Base-by-base conservation (phyloP, 2,797 vertebrate genomes). In the Pipistrellus pipistrellus region DNA sequence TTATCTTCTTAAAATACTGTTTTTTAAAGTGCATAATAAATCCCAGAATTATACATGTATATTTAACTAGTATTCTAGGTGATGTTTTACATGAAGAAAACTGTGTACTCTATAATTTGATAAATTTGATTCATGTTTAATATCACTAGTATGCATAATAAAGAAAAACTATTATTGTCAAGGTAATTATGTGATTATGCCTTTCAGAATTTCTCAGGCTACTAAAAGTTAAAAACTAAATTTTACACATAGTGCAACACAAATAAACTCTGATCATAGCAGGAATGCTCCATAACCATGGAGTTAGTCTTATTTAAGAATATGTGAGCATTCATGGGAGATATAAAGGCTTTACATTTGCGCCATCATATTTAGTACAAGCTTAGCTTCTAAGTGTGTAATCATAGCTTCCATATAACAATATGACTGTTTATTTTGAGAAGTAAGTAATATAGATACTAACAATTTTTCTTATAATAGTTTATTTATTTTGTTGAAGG, bases 201-300 rank as follows among this genome's bases (percentile, higher is more conserved):
- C 21, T 73, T 77, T 91, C 51, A 76, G 75, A 91, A 32, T 90
- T 90, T 92, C 69, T 93, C 23, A n/a, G 69, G 8, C 85, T 94
- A 41, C 0, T 18, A 4, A 90, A 88, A 18, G 0, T 32, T 88
- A 1, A 66, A 90, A 76, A 72, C 14, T 87, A 76, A 73, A 30
- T 59, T 62, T 48, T 93, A 12, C 17, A 48, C 11, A n/a, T 59
- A 66, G n/a, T 48, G 8, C 0, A 30, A 23, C 25, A 55, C 12
- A 72, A 95, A 85, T 32, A 76, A 84, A 73, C 14, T 82, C 69
- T 64, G n/a, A 71, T 57, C 12, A 82, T 75, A 88, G 23, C 15
- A 91, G 25, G 25, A 2, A 18, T 82, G 8, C 2, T 76, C 12
- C 1, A 18, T 38, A 85, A 55, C 14, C 3, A 2, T n/a, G 15